Base-by-base conservation (phyloP, 1,140 invertebrate genomes). In the Probaryconus sp. region DNA sequence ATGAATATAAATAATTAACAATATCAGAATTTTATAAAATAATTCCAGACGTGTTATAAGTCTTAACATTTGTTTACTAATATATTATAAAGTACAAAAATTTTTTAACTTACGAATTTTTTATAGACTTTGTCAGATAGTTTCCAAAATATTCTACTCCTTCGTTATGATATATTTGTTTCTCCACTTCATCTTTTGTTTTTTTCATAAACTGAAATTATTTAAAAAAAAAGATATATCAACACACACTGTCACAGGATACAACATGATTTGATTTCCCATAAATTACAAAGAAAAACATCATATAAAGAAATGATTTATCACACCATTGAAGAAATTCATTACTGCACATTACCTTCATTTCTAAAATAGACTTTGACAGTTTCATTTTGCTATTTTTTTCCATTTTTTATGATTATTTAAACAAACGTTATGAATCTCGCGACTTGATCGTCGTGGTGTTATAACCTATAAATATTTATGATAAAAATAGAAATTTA, bases 181-280 rank as follows among this genome's bases (percentile, higher is more conserved):
- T 91, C 72, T 94, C 91, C 7, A 94, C 90, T 81, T 94, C 92
- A 35, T 95, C 92, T 87, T 95, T 96, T 24, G 93, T 95, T 79
- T 92, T 92, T 85, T 95, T 94, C 96, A 97, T 97, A 85, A 97
- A 97, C 90, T 92, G 69, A n/a, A n/a, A n/a, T n/a, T n/a, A n/a
- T 18, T 33, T 3, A 11, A 83, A 80, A 64, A 37, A 24, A 18
- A 60, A 58, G 31, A 43, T 67, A 55, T 47, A 7, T 5, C 11
- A 37, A 61, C 5, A 67, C 37, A 18, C 20, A 26, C 35, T 30
- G 37, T 28, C 13, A 1, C 9, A 74, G 33, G 24, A 61, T 65
- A 40, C 33, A 38, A 16, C 5, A 31, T 24, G 21, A 28, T 35
- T 24, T 1, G 4, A 24, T 24, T 42, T 11, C n/a, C 17, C 5